Conservation (phyloP, 2,888 invertebrate species). For the Cerceris rybyensis region DNA sequence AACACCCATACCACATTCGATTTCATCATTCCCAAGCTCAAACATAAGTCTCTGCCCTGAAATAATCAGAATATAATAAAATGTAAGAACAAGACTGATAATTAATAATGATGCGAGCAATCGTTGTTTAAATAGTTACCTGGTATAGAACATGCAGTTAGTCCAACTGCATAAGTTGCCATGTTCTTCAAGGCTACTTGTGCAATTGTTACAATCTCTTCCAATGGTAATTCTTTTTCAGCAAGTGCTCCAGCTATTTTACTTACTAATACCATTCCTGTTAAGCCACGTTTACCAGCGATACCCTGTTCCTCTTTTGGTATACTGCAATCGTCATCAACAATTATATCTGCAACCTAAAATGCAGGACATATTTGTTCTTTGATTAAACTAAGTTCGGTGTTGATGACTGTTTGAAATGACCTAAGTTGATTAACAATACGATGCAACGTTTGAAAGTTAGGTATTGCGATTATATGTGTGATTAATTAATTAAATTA, state of each 20-base stretch:
- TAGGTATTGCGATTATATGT: too few species aligned
- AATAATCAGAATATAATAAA: background rate
- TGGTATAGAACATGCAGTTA: constrained; percentile 87
- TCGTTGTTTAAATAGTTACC: constrained; percentile 75
- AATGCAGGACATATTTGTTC: background rate
- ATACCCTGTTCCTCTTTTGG: constrained; percentile 72
- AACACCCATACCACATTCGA: constrained; percentile 86
- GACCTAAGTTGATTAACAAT: background rate
- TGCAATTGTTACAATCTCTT: constrained; percentile 80
- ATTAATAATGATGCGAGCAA: background rate
- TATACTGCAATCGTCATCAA: constrained; percentile 80
- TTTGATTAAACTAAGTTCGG: background rate
- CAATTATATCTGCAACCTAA: constrained; percentile 74
- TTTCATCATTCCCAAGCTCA: constrained; percentile 85
- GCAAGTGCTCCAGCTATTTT: constrained; percentile 78
- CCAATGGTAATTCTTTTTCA: constrained; percentile 82
- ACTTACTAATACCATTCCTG: constrained; percentile 74
- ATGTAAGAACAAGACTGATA: background rate
- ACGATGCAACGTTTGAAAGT: too few species aligned
- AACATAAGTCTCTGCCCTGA: constrained; percentile 83
- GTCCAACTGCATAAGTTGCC: constrained; percentile 88
- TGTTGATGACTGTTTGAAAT: background rate
- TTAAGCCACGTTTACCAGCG: constrained; percentile 83
- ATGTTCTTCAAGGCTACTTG: constrained; percentile 83
- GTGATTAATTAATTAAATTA: too few species aligned